Evolutionary conservation across 1,140 invertebrate genomes (phyloP).

Genomic region (Temnothorax nylanderi): DNA sequence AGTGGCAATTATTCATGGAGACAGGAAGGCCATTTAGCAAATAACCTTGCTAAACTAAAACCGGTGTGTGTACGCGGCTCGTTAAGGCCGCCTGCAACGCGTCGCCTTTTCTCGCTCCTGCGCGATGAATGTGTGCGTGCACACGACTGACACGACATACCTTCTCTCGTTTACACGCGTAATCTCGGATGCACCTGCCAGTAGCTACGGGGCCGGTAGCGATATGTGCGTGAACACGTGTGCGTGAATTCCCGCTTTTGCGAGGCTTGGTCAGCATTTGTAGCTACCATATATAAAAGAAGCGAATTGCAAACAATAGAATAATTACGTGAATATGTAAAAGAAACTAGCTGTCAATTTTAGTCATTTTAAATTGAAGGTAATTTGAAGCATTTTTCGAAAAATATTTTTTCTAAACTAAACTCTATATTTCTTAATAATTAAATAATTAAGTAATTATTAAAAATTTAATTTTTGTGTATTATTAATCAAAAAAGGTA

Average conservation of each 20-base stretch:
- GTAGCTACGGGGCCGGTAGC: constrained; percentile 45
- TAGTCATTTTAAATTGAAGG: background rate
- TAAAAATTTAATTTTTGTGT: too few relatives aligned
- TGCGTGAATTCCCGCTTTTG: background rate
- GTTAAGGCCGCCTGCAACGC: constrained; percentile 43
- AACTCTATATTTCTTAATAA: background rate
- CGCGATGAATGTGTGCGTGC: constrained; percentile 13
- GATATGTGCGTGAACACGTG: constrained; percentile 3
- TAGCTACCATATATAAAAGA: background rate
- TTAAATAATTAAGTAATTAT: too few relatives aligned
- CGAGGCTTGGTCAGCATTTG: background rate
- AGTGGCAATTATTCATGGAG: constrained; percentile 38
- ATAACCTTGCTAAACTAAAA: constrained; percentile 70
- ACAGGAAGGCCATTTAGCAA: constrained; percentile 45
- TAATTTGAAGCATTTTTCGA: background rate
- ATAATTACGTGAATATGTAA: constrained; percentile 15
- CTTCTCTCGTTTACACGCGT: constrained; percentile 46
- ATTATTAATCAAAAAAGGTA: too few relatives aligned
- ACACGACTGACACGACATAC: background rate
- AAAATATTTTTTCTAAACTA: too few relatives aligned
- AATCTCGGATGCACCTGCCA: constrained; percentile 69
- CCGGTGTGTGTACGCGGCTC: constrained; percentile 64
- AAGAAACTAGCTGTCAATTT: background rate
- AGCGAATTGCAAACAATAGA: background rate
- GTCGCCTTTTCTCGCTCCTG: background rate